Base-by-base conservation (phyloP, 2,113 vertebrate species). In the Illadopsis cleaveri region DNA sequence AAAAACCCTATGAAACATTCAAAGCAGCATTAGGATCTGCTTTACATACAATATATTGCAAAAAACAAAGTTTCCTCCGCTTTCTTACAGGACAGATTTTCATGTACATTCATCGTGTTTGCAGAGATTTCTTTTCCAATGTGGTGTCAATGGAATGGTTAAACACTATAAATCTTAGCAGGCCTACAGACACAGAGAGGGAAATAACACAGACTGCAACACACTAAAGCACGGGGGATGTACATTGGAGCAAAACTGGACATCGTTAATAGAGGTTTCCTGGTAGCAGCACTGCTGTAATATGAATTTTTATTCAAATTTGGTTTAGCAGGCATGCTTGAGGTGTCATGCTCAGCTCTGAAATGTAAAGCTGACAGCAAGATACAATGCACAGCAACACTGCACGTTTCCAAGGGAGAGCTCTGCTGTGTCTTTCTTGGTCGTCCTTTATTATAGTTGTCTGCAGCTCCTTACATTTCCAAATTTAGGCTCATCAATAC, bases 291-390 rank as follows among this genome's bases (percentile, higher is more conserved):
- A 66, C 33, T 9, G 6, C 47, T 73, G 42, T n/a, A 88, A 83
- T 87, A 70, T 54, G 87, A 93, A 68, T 90, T 95, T 91, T 93
- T 93, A 92, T 73, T 94, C 71, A 65, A 31, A 73, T 88, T 85
- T 80, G 16, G 13, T 83, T 95, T 71, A 93, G 56, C 1, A 1
- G 58, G 35, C 64, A 25, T 77, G 66, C 42, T 94, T 3, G 1
- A 62, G 30, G 57, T 82, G 51, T 66, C 71, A 48, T 50, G 58
- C 51, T 88, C 20, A n/a, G 71, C 51, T 90, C 66, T 83, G 85
- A 86, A 91, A 86, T 18, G 47, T 35, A 66, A 85, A 62, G 38
- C 33, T 83, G 71, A 83, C 82, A 78, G 47, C 9, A 83, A 85
- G 75, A 75, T 60, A 23, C 77, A 76, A 45, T 48, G n/a, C 51